Evolutionary conservation across 1,140 invertebrate genomes (phyloP).

Genomic region (Ctenoplectra terminalis): DNA sequence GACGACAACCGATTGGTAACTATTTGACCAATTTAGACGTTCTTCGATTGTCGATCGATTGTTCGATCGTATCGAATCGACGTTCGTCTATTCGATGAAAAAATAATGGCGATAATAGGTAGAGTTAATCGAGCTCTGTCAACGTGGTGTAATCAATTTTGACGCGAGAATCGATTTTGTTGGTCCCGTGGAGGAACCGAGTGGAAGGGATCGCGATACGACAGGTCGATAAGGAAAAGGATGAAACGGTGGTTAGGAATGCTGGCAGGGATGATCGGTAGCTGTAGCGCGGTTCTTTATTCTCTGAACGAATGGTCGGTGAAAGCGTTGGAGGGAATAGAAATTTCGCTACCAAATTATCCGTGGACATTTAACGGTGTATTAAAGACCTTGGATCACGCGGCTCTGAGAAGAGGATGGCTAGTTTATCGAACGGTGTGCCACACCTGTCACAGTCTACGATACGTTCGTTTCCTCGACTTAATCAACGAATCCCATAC

Average conservation of each 20-base stretch:
- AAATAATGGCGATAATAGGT: background rate
- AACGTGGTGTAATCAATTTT: background rate
- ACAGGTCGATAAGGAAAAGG: background rate
- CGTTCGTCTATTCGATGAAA: background rate
- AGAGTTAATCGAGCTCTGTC: background rate
- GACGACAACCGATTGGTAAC: no score
- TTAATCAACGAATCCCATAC: constrained; percentile 94
- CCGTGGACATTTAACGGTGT: constrained; percentile 92
- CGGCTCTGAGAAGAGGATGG: constrained; percentile 95
- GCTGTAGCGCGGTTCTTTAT: constrained; percentile 57
- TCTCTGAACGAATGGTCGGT: constrained; percentile 62
- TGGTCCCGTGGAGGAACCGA: background rate
- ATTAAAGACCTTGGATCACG: constrained; percentile 92
- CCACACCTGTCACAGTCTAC: constrained; percentile 97
- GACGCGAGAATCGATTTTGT: background rate
- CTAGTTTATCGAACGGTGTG: constrained; percentile 99
- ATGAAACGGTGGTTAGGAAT: background rate
- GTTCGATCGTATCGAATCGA: no score
- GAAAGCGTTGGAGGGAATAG: background rate
- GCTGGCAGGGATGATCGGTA: constrained; percentile 17
- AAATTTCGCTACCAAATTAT: constrained; percentile 85
- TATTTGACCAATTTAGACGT: no score
- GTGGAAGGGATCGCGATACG: background rate
- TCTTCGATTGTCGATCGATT: background rate
- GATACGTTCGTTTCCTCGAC: constrained; percentile 95